phyloP scores from a whole-genome alignment of 2,113 vertebrate species.

The Lethenteron reissneri region DNA sequence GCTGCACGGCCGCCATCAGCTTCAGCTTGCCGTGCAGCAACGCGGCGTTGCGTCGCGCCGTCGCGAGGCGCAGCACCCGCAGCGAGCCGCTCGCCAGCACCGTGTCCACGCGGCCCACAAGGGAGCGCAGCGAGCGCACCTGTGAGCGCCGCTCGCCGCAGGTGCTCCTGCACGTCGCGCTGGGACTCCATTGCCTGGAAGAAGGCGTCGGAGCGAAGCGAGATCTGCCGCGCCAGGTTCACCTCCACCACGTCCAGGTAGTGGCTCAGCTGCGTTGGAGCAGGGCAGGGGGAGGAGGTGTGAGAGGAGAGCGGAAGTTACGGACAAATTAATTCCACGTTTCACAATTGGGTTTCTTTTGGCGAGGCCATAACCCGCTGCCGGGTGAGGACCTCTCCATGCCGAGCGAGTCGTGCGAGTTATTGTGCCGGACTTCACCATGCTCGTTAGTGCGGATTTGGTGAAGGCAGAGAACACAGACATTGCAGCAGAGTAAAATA shows the following conservation, averaged over 20 bases:
- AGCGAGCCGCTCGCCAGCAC: slow-evolving; percentile 75
- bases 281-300: too few species aligned
- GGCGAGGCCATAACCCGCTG: too few species aligned
- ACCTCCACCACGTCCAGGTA: slow-evolving; percentile 97
- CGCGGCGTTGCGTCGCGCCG: slow-evolving; percentile 66
- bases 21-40: slow-evolving; percentile 76
- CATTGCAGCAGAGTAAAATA: too few species aligned
- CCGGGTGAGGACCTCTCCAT: too few species aligned
- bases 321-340: too few species aligned
- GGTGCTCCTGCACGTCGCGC: slow-evolving; percentile 87
- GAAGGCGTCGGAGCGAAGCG: slow-evolving; percentile 87
- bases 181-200: slow-evolving; percentile 98
- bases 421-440: too few species aligned
- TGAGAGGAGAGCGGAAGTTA: too few species aligned
- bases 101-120: slow-evolving; percentile 56
- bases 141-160: slow-evolving; percentile 67
- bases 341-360: too few species aligned
- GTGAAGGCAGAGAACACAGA: too few species aligned
- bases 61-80: slow-evolving; percentile 40
- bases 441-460: too few species aligned
- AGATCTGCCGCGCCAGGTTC: slow-evolving; percentile 95
- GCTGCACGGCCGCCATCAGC: slow-evolving; percentile 88
- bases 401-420: too few species aligned
- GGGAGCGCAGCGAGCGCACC: slow-evolving; percentile 56
- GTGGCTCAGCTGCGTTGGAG: slow-evolving; percentile 53